Base-by-base conservation (phyloP, 2,888 invertebrate species). In the Phengaris alcon region DNA sequence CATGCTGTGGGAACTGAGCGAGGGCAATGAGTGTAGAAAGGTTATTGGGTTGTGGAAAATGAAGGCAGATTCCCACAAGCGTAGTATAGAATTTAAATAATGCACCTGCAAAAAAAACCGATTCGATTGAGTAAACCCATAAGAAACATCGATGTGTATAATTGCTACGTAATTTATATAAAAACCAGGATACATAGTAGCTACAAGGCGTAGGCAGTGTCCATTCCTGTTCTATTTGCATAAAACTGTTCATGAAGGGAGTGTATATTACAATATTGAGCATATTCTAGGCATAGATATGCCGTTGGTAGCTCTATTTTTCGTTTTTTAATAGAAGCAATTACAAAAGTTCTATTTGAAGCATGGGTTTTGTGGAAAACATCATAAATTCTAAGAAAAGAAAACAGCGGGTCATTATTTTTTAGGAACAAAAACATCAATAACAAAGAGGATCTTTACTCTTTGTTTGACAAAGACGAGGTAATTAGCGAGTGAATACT, bases 21-120 rank as follows among this genome's bases (percentile, higher is more conserved):
- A 72, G 68, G 48, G 69, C 48, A 69, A 75, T 75, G 75, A 69
- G 75, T 75, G 52, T 69, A 75, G 75, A 75, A 75, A 75, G 75
- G 75, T 75, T 75, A 75, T 69, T 55, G 75, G 68, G 75, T 75
- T 75, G 75, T 55, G 69, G 75, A 75, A 75, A 75, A 75, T 75
- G 51, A 75, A 75, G 55, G 69, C 55, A 22, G 55, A 75, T 68
- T 75, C 75, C 75, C 75, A 75, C 75, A 69, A 46, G 68, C 68
- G 54, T 68, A 69, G 69, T 48, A 55, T 72, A 22, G 54, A 72
- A 72, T 72, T 54, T 72, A 52, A 72, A 72, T 72, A 72, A 72
- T 52, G 35, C 52, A 22, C 54, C 52, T 1, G 52, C 13, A 72
- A 72, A 72, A 35, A 72, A 15, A 13, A 22, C 22, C 22, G 51